phyloP scores from a whole-genome alignment of 2,113 vertebrate species.

The Xerus inauris region DNA sequence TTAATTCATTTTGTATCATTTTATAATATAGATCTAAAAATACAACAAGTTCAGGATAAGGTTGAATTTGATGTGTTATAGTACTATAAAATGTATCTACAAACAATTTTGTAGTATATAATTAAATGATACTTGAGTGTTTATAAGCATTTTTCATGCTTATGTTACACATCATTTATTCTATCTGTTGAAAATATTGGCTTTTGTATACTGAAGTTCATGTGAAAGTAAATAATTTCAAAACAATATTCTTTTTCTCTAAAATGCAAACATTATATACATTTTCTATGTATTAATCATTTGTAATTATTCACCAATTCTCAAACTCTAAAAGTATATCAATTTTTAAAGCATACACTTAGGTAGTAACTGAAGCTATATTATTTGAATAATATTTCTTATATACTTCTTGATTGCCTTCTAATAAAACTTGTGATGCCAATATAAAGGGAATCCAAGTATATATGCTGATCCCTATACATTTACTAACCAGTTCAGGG shows the following conservation, averaged over 20 bases:
- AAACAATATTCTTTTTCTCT: background rate
- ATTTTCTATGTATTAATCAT: background rate
- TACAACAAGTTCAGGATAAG: background rate
- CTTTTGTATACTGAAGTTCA: background rate
- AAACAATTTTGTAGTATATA: background rate
- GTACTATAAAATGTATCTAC: rapidly evolving
- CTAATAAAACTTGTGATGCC: background rate
- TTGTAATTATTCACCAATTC: background rate
- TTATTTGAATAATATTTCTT: background rate
- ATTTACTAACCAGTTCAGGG: background rate
- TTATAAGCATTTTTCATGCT: background rate
- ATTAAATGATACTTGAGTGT: background rate
- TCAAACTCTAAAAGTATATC: background rate
- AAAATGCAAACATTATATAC: background rate
- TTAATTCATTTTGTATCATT: conserved; percentile 1
- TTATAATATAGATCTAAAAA: background rate
- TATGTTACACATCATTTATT: background rate
- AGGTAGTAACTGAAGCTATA: background rate
- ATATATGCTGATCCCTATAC: background rate
- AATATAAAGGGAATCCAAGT: background rate
- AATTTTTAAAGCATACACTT: background rate
- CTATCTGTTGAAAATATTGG: background rate
- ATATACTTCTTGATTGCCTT: background rate
- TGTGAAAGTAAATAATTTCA: conserved; percentile 33
- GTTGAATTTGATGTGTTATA: background rate